Percentiles rank a stretch among this genome's conserved stretches.
Evolutionary conservation across 2,113 vertebrate genomes (phyloP).

Genomic region (Aphyosemion australe): DNA sequence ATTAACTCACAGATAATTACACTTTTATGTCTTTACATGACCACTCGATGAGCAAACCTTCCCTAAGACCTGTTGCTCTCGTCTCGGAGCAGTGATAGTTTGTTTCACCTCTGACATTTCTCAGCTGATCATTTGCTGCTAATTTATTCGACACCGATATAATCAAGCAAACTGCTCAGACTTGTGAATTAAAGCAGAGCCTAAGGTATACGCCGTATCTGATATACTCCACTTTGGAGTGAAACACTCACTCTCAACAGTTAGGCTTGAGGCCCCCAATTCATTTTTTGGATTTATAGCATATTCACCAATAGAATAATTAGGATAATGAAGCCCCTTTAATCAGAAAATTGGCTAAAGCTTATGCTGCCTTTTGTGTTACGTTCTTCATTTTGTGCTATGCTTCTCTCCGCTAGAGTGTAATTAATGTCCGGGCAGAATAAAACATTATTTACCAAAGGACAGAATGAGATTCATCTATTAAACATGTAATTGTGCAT

Average conservation of each 20-base stretch:
- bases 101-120: conserved; percentile 3
- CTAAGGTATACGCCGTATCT: conserved; percentile 2
- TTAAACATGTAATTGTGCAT: neutral
- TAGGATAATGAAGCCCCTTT: conserved; percentile 37
- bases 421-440: conserved; percentile 34
- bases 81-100: neutral
- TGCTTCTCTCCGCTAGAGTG: conserved; percentile 15
- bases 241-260: neutral
- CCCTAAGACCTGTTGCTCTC: conserved; percentile 7
- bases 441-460: conserved; percentile 2
- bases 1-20: conserved; percentile 18
- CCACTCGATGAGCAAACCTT: neutral
- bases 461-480: conserved; percentile 9
- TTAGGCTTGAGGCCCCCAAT: neutral
- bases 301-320: conserved; percentile 48
- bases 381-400: conserved; percentile 9
- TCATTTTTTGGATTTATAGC: conserved; percentile 29
- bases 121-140: neutral
- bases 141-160: conserved; percentile 8
- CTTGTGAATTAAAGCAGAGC: no score
- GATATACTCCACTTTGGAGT: conserved; percentile 11
- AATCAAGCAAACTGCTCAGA: no score
- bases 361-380: conserved; percentile 36
- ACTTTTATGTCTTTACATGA: conserved; percentile 3
- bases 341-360: conserved; percentile 47